Conservation (phyloP, 37 sponge, comb jelly and placozoan genomes). For the Beroe ovata region DNA sequence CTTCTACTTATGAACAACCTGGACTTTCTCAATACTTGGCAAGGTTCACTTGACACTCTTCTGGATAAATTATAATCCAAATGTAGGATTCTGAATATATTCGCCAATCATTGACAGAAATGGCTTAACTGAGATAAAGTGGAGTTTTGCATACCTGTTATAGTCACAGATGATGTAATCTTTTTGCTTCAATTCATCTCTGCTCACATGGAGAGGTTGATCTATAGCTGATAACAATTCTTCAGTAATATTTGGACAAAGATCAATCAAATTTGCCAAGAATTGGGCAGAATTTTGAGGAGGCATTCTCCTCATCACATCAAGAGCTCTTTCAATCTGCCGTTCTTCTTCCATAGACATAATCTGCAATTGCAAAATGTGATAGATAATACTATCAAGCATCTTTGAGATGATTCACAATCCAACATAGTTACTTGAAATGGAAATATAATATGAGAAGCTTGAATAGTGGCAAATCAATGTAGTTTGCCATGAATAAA, state of each 20-base stretch:
- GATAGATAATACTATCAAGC: no score
- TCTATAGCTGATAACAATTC: slow-evolving; percentile 49
- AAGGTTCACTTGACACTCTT: no score
- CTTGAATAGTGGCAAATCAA: no score
- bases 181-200: slow-evolving; percentile 35
- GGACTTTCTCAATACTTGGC: no score
- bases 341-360: slow-evolving; percentile 6
- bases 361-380: no score
- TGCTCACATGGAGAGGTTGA: slow-evolving; percentile 7
- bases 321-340: slow-evolving; percentile 18
- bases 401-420: no score
- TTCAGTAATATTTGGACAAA: slow-evolving; percentile 45
- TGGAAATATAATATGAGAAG: no score
- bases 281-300: slow-evolving; percentile 6
- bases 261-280: slow-evolving; percentile 16
- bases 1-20: no score
- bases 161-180: slow-evolving; percentile 57
- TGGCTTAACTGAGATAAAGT: background rate
- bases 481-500: no score
- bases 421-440: no score
- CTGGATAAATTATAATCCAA: no score
- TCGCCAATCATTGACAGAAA: background rate
- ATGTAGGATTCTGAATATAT: background rate
- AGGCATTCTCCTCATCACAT: slow-evolving; percentile 37
- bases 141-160: background rate